Evolutionary conservation across 2,113 vertebrate genomes (phyloP).

Genomic region (Cephalopholis sonnerati): DNA sequence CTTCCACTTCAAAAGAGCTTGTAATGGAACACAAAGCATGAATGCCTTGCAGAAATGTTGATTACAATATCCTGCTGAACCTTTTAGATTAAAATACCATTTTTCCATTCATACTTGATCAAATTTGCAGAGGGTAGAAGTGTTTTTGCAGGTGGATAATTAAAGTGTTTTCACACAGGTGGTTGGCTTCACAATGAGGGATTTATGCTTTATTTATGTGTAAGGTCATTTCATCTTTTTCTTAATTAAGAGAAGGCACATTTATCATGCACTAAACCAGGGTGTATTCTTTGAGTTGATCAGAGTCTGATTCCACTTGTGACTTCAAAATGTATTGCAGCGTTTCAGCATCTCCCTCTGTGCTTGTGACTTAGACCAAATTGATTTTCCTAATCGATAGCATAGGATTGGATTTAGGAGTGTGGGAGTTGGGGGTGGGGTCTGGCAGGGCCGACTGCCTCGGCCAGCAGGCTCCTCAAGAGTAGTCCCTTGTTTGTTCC

Average conservation of each 20-base stretch:
- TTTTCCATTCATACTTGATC: constrained; percentile 37
- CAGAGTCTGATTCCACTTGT: constrained; percentile 56
- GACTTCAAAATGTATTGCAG: constrained; percentile 66
- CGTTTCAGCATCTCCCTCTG: constrained; percentile 62
- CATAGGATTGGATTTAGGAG: constrained; percentile 68
- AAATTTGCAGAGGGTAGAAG: constrained; percentile 7
- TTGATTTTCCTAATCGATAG: constrained; percentile 80
- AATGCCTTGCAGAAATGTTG: constrained; percentile 42
- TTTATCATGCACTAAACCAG: constrained; percentile 33
- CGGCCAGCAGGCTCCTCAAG: constrained; percentile 21
- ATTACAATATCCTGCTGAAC: constrained; percentile 46
- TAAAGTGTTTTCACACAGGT: constrained; percentile 45
- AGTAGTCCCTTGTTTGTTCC: constrained; percentile 23
- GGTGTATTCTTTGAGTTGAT: constrained; percentile 33
- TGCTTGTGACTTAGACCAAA: constrained; percentile 61
- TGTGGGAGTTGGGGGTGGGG: constrained; percentile 23
- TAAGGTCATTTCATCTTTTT: constrained; percentile 16
- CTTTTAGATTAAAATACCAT: constrained; percentile 57
- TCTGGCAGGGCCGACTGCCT: constrained; percentile 20
- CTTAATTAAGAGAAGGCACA: constrained; percentile 53
- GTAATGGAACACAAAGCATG: constrained; percentile 33
- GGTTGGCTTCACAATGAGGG: constrained; percentile 3
- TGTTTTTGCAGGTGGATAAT: constrained; percentile 18
- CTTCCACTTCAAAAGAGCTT: constrained; percentile 27
- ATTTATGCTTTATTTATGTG: constrained; percentile 16